Evolutionary conservation across 2,113 vertebrate species (phyloP).

Genomic region (Origma solitaria): DNA sequence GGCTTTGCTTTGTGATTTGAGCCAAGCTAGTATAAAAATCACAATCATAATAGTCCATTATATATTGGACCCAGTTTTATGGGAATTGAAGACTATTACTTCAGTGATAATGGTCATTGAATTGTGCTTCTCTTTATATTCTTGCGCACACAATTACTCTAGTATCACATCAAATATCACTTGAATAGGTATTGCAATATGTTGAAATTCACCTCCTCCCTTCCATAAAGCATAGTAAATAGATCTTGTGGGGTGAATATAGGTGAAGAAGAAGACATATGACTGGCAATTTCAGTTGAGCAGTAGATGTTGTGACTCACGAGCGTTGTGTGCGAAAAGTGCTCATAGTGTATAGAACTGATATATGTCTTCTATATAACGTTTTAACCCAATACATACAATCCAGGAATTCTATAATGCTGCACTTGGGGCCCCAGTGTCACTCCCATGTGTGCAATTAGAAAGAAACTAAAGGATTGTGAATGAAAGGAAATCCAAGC

Average conservation of each 20-base stretch:
- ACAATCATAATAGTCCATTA: background rate
- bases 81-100: background rate
- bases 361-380: background rate
- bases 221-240: background rate
- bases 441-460: background rate
- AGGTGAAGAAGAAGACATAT: background rate
- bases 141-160: background rate
- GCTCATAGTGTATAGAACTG: background rate
- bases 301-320: background rate
- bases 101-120: background rate
- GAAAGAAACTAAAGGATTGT: background rate
- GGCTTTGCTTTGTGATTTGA: background rate
- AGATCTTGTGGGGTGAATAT: background rate
- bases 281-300: background rate
- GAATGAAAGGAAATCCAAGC: background rate
- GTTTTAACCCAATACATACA: background rate
- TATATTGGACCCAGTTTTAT: background rate
- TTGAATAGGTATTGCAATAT: background rate
- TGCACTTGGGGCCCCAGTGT: accelerated
- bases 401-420: background rate
- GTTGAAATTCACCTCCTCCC: background rate
- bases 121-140: background rate
- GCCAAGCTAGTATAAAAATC: background rate
- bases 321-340: background rate
- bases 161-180: background rate